Evolutionary conservation across 2,113 vertebrate genomes (phyloP).

Genomic region (Hippocampus abdominalis): DNA sequence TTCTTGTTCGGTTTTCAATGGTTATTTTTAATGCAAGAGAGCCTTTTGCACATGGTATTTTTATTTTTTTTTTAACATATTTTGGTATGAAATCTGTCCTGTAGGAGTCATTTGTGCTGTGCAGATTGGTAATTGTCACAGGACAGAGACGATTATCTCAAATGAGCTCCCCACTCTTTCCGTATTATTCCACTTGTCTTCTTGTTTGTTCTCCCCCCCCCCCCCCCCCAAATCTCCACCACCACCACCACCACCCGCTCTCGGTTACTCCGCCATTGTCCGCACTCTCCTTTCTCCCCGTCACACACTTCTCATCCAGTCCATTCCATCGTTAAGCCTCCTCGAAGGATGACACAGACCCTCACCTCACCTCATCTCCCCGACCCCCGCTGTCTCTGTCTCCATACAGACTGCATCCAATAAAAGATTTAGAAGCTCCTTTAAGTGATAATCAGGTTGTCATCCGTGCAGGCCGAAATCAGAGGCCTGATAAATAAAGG

Average conservation of each 20-base stretch:
- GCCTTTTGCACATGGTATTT: too few relatives aligned
- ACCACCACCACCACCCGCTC: slow-evolving; percentile 5
- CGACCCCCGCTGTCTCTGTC: slow-evolving; percentile 33
- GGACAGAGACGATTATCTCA: slow-evolving; percentile 14
- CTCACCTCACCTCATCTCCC: slow-evolving; percentile 43
- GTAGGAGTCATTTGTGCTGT: background rate
- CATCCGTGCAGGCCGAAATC: slow-evolving; percentile 65
- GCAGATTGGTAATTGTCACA: background rate
- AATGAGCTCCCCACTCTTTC: slow-evolving; percentile 39
- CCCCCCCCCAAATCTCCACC: slow-evolving; percentile 23
- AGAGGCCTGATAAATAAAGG: slow-evolving; percentile 69
- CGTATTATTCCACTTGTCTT: slow-evolving; percentile 36
- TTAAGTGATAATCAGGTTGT: slow-evolving; percentile 74
- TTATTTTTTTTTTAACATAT: too few relatives aligned
- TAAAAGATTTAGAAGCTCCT: slow-evolving; percentile 63
- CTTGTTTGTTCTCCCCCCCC: slow-evolving; percentile 31
- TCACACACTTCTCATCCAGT: slow-evolving; percentile 27
- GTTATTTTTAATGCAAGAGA: too few relatives aligned
- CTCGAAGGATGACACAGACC: slow-evolving; percentile 51
- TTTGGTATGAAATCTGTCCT: background rate
- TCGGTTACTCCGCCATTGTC: slow-evolving; percentile 33
- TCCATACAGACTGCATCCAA: slow-evolving; percentile 49
- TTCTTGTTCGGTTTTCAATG: too few relatives aligned
- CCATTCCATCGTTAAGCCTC: slow-evolving; percentile 44
- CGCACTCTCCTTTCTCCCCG: slow-evolving; percentile 28